Evolutionary conservation across 2,113 vertebrate genomes (phyloP), one percentile per base, ranked within the genome.

Genomic region (Rafetus swinhoei): DNA sequence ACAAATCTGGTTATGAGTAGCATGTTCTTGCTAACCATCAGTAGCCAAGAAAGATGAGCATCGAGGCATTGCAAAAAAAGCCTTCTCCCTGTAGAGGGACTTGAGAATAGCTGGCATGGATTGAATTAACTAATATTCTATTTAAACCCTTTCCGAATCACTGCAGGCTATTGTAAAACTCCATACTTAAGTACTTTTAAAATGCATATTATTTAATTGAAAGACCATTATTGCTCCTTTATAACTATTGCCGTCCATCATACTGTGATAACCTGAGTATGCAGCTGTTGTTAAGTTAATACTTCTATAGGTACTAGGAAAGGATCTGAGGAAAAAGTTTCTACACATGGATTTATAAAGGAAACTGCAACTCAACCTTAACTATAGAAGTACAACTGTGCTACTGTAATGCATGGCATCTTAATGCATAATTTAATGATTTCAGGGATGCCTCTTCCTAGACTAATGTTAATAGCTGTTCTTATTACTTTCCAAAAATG

Each of bases 121-220:
- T 60, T 93, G 85, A 91, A 93, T 93, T 94, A 88, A 94, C 32
- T 53, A 56, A 92, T 92, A 85, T 7, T 76, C 77, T 95, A 93
- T 95, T 97, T 95, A 87, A 93, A 93, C 3, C 32, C 8, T 59
- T 95, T 95, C 85, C 69, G 56, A 96, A 77, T 84, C 57, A 95
- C 81, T 91, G 88, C 82, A 90, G 74, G 82, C 90, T 94, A 84
- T 96, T 95, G 86, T 52, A 85, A 85, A 82, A 92, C 80, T 96
- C 90, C 85, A 89, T 82, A 85, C 60, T 94, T 93, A 96, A 95
- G 85, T 50, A 89, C 79, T 93, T 95, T 84, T 87, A 59, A 97
- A 97, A 96, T 80, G 92, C 32, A 54, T 83, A 92, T 79, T 94
- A 83, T 94, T 97, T 96, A 97, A 97, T 82, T 97, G 93, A 85